Evolutionary conservation across 2,113 vertebrate genomes (phyloP).

Genomic region (Diadophis punctatus): DNA sequence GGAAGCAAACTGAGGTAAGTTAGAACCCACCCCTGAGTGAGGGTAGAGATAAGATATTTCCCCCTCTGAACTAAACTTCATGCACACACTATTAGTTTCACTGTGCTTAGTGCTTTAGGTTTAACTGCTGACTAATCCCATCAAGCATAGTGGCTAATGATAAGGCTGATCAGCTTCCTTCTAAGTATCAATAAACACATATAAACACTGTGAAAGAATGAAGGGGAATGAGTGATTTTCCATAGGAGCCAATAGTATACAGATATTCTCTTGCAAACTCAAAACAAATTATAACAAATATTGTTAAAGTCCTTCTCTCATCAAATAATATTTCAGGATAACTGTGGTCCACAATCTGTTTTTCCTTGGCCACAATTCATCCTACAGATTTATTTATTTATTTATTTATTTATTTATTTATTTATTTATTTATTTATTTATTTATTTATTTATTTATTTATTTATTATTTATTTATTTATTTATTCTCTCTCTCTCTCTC

Average conservation of each 20-base stretch:
- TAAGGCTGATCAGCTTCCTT: background rate
- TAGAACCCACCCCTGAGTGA: too few species aligned
- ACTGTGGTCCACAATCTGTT: background rate
- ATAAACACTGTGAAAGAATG: background rate
- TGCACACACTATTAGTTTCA: background rate
- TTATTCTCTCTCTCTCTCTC: background rate
- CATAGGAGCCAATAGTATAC: background rate
- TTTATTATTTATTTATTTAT: background rate
- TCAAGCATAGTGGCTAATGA: background rate
- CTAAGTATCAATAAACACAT: slow-evolving; percentile 2
- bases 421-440: too few species aligned
- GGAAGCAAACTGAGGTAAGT: too few species aligned
- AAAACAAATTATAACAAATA: background rate
- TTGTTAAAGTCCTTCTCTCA: background rate
- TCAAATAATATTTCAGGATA: background rate
- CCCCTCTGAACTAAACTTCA: background rate
- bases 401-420: background rate
- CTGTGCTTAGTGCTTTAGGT: background rate
- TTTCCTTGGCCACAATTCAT: background rate
- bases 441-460: background rate
- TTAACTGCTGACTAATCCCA: slow-evolving; percentile 7
- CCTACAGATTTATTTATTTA: background rate
- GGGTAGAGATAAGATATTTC: background rate
- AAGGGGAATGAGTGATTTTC: background rate
- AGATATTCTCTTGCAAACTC: background rate